Evolutionary conservation across 2,888 invertebrate genomes (phyloP).

Genomic region (Leucania comma): DNA sequence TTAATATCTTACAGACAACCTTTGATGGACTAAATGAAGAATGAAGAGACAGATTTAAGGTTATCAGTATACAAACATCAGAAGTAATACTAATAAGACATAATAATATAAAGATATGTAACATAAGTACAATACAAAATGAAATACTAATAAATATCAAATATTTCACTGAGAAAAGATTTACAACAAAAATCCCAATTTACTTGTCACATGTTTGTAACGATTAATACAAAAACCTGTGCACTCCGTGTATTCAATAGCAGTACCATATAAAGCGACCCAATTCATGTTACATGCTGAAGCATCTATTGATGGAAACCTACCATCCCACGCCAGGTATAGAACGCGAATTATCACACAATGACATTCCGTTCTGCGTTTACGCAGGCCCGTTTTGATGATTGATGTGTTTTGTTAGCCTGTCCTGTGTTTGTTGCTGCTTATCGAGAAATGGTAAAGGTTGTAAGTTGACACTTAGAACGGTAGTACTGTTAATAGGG

Average conservation of each 20-base stretch:
- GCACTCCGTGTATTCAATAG: neutral
- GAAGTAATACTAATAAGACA: too few species aligned
- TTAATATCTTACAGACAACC: too few species aligned
- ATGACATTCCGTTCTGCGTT: constrained; percentile 71
- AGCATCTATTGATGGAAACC: constrained; percentile 62
- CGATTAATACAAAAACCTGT: constrained; percentile 13
- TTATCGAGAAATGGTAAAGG: constrained; percentile 49
- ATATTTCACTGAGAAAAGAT: too few species aligned
- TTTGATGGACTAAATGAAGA: too few species aligned
- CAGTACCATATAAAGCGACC: constrained; percentile 6
- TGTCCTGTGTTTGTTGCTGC: constrained; percentile 47
- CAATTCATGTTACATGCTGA: constrained; percentile 34
- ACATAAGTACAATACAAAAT: too few species aligned
- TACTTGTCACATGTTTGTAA: constrained; percentile 6
- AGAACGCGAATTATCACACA: constrained; percentile 73
- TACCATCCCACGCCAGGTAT: constrained; percentile 66
- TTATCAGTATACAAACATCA: too few species aligned
- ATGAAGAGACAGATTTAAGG: too few species aligned
- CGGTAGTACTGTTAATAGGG: constrained; percentile 6
- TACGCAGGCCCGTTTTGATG: constrained; percentile 53
- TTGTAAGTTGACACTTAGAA: constrained; percentile 22
- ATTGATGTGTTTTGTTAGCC: constrained; percentile 53
- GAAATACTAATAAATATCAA: too few species aligned
- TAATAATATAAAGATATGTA: too few species aligned
- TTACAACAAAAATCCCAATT: neutral